These are phyloP conservation scores for Plutella xylostella DNA, from an alignment of 2,888 invertebrate genomes.

Conservation along the genomic window DNA sequence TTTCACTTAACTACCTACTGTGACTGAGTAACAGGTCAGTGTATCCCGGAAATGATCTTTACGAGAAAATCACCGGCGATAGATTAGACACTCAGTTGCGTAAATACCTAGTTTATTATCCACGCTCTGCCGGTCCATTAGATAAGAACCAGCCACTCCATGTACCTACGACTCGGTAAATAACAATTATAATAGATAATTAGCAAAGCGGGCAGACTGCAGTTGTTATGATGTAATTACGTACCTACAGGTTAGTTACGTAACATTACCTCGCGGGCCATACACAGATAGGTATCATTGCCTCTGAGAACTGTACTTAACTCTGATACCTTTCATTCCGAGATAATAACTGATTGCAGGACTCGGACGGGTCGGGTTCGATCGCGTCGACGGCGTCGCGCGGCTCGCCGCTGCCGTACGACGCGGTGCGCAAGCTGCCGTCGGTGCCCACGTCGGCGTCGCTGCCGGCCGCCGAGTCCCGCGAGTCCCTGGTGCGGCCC, in stretches of 20 bases:
- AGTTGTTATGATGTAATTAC: background rate
- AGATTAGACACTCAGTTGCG: too few relatives aligned
- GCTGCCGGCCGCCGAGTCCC: slow-evolving; percentile 60
- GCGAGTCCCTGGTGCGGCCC: slow-evolving; percentile 56
- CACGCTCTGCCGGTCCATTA: background rate
- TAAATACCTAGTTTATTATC: too few relatives aligned
- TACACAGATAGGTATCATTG: too few relatives aligned
- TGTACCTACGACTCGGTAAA: background rate
- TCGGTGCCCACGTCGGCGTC: slow-evolving; percentile 63
- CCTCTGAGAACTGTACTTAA: too few relatives aligned
- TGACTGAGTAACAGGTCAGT: too few relatives aligned
- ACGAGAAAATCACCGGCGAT: too few relatives aligned
- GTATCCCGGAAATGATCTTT: too few relatives aligned
- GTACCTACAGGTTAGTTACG: background rate
- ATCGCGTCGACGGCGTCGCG: slow-evolving; percentile 57
- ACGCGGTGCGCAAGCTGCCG: slow-evolving; percentile 53
- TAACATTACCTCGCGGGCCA: too few relatives aligned
- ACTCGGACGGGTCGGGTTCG: slow-evolving; percentile 57
- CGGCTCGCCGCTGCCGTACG: slow-evolving; percentile 56
- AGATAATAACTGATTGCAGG: too few relatives aligned
- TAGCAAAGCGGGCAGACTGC: background rate
- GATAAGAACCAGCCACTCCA: background rate
- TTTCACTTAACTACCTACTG: too few relatives aligned
- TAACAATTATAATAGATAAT: background rate
- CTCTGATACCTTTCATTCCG: too few relatives aligned